Evolutionary conservation across 2,888 invertebrate species (phyloP).

Genomic region (Quadriops clusia): DNA sequence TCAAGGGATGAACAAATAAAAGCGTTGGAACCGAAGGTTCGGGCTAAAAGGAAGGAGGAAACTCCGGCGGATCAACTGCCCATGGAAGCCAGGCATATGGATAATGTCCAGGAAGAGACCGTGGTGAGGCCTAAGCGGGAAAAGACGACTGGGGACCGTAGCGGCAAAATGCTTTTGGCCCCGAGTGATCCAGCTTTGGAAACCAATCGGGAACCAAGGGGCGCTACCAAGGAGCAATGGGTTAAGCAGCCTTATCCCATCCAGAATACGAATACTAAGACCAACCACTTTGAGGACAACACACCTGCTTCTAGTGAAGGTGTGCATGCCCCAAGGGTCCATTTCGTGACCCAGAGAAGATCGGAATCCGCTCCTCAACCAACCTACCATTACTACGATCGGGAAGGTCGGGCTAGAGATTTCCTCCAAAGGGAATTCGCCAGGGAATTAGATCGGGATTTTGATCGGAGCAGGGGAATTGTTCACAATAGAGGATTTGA

Average conservation of each 20-base stretch:
- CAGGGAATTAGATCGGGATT: constrained; percentile 13
- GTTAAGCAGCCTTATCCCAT: constrained; percentile 45
- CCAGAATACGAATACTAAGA: constrained; percentile 23
- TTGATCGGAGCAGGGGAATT: no score
- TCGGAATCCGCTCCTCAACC: constrained; percentile 28
- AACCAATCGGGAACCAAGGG: constrained; percentile 41
- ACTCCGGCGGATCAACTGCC: no score
- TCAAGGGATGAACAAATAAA: no score
- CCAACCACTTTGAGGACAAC: constrained; percentile 36
- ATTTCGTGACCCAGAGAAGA: constrained; percentile 46
- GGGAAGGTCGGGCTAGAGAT: constrained; percentile 21
- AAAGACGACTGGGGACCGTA: constrained; percentile 13
- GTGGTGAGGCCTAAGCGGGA: constrained; percentile 8
- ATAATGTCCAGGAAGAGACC: constrained; percentile 11
- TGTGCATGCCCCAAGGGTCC: constrained; percentile 50
- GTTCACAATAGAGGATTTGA: no score
- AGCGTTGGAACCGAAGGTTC: no score
- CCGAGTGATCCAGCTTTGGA: constrained; percentile 13
- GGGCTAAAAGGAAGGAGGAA: no score
- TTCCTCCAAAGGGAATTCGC: constrained; percentile 15
- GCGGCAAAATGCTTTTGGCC: constrained; percentile 21
- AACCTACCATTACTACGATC: constrained; percentile 20
- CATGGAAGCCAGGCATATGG: constrained; percentile 3
- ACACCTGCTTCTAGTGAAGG: constrained; percentile 45
- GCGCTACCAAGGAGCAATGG: constrained; percentile 49